Conservation (phyloP, 2,888 invertebrate genomes). For the Sabatieria punctata region DNA sequence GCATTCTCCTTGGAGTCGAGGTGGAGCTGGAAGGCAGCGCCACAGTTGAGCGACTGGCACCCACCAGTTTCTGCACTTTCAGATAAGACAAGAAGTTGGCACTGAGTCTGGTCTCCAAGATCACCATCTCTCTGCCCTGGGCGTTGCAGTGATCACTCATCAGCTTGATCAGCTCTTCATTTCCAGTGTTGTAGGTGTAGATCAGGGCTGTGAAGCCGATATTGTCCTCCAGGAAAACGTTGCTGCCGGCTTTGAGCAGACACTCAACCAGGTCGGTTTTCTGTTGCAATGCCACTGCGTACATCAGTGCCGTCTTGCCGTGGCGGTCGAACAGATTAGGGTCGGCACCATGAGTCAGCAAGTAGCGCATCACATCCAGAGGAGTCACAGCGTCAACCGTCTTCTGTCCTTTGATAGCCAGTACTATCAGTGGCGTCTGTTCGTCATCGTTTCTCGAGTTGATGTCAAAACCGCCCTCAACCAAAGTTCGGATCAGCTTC, state of each 20-base stretch:
- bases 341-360: background rate
- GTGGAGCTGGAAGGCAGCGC: too few species aligned
- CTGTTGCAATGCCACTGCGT: background rate
- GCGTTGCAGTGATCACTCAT: background rate
- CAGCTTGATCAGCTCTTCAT: background rate
- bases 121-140: background rate
- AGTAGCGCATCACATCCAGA: background rate
- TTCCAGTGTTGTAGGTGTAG: slow-evolving; percentile 1
- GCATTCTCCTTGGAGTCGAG: too few species aligned
- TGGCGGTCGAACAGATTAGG: background rate
- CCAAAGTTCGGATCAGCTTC: slow-evolving; percentile 1
- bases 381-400: background rate
- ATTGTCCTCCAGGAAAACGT: background rate
- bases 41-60: background rate
- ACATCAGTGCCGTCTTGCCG: slow-evolving; percentile 6
- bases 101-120: background rate
- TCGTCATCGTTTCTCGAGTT: background rate
- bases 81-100: slow-evolving; percentile 3
- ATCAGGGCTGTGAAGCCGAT: slow-evolving; percentile 7
- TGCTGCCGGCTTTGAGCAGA: background rate
- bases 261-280: background rate
- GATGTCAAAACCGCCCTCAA: slow-evolving; percentile 1
- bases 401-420: background rate
- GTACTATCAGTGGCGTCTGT: background rate
- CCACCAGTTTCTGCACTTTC: slow-evolving; percentile 4